Percentiles rank a stretch among this genome's conserved stretches.
These are phyloP conservation scores for Bothrops jararaca DNA, from an alignment of 2,113 vertebrate species.

Conservation along the genomic window DNA sequence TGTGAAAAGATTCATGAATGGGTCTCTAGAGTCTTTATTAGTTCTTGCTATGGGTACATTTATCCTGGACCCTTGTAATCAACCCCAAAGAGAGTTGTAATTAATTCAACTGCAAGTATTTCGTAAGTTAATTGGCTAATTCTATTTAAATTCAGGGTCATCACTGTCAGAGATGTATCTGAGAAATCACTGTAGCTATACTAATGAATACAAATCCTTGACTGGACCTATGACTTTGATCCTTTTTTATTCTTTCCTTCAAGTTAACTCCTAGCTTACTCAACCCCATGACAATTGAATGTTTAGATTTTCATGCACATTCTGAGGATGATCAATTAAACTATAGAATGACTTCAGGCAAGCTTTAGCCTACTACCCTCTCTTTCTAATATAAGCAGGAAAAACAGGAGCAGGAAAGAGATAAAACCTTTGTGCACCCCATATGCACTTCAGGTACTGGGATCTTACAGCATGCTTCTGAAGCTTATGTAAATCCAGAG, in stretches of 20 bases:
- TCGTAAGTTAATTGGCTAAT: not conserved
- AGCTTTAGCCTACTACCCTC: not conserved
- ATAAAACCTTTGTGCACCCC: not conserved
- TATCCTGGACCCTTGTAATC: not conserved
- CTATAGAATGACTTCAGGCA: not conserved
- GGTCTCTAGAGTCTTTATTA: not conserved
- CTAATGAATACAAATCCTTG: not conserved
- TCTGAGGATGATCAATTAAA: not conserved
- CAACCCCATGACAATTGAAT: not conserved
- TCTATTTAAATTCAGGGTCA: not conserved
- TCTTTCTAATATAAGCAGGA: not conserved
- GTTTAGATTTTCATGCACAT: not conserved
- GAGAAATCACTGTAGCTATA: not conserved
- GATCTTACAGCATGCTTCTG: not conserved
- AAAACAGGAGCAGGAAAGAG: not conserved
- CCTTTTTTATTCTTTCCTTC: not conserved
- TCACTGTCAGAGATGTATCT: not conserved
- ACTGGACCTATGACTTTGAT: not conserved
- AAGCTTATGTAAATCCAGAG: not conserved
- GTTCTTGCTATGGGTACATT: not conserved
- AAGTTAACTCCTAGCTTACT: not conserved
- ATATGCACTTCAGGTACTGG: not conserved
- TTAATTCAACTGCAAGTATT: not conserved
- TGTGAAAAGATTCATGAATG: not conserved
- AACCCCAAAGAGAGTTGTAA: not conserved